Conservation (phyloP, 1,140 invertebrate genomes). For the Stratiolaelaps scimitus region DNA sequence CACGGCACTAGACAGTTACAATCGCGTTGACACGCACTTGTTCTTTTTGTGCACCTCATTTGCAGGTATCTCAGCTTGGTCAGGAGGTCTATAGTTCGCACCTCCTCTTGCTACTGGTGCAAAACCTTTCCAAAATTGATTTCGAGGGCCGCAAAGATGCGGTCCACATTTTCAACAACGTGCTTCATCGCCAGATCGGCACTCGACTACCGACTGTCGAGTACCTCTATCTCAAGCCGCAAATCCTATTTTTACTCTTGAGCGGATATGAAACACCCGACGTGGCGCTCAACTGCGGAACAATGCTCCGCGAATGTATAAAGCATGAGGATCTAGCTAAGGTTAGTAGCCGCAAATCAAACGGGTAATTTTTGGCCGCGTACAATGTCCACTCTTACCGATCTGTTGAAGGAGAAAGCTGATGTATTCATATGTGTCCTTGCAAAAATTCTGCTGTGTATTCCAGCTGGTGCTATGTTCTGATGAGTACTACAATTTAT, state of each 20-base stretch:
- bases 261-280: conserved; percentile 97
- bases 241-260: conserved; percentile 92
- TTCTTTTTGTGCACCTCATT: background rate
- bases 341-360: conserved; percentile 41
- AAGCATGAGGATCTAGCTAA: conserved; percentile 93
- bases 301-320: conserved; percentile 95
- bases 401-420: too few relatives aligned
- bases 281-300: conserved; percentile 96
- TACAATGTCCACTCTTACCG: too few relatives aligned
- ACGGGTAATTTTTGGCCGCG: too few relatives aligned
- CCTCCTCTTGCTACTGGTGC: conserved; percentile 75
- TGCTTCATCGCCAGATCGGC: conserved; percentile 91
- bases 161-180: conserved; percentile 97
- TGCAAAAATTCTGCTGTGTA: background rate
- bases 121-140: conserved; percentile 88
- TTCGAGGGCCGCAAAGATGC: conserved; percentile 99
- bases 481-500: conserved; percentile 98
- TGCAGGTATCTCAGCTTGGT: conserved; percentile 65
- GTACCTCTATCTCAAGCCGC: conserved; percentile 93
- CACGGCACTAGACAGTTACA: too few relatives aligned
- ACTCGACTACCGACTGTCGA: conserved; percentile 94
- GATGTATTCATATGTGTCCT: background rate
- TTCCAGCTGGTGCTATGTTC: conserved; percentile 70
- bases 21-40: too few relatives aligned
- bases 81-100: conserved; percentile 76